phyloP scores from a whole-genome alignment of 1,140 invertebrate species.

The Drosophila sechellia region DNA sequence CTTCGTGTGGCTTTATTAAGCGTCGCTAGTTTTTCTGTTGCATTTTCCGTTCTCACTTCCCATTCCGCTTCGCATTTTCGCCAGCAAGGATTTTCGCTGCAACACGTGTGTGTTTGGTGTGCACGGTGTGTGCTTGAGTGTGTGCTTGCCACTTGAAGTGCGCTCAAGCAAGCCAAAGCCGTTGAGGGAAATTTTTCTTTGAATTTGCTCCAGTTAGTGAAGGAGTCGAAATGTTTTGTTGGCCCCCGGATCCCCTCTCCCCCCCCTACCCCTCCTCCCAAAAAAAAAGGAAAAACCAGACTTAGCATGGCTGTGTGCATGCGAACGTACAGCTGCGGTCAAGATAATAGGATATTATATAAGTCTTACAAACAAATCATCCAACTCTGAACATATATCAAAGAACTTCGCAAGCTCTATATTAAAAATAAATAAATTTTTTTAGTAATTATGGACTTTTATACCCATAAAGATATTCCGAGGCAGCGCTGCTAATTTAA shows the following conservation, averaged over 20 bases:
- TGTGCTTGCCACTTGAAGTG: conserved; percentile 63
- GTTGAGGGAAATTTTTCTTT: conserved; percentile 63
- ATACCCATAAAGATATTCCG: no score
- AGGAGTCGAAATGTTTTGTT: conserved; percentile 44
- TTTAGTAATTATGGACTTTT: no score
- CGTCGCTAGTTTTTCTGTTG: conserved; percentile 54
- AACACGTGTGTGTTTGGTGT: conserved; percentile 23
- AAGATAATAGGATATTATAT: not conserved
- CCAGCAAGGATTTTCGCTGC: conserved; percentile 8
- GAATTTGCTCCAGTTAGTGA: conserved; percentile 59
- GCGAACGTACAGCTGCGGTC: not conserved
- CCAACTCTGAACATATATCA: not conserved
- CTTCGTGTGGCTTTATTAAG: conserved; percentile 79
- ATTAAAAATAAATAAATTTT: not conserved
- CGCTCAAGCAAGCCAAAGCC: conserved; percentile 62
- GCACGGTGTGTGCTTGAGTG: not conserved
- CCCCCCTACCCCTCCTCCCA: no score
- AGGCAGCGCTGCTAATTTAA: not conserved
- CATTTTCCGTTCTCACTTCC: conserved; percentile 29
- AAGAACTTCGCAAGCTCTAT: not conserved
- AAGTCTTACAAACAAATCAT: not conserved
- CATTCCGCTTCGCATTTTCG: not conserved
- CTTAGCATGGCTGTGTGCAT: conserved; percentile 1
- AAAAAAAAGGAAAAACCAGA: not conserved
- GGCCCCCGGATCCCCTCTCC: not conserved